Evolutionary conservation across 2,797 vertebrate genomes (phyloP).

Genomic region (Anabas testudineus): DNA sequence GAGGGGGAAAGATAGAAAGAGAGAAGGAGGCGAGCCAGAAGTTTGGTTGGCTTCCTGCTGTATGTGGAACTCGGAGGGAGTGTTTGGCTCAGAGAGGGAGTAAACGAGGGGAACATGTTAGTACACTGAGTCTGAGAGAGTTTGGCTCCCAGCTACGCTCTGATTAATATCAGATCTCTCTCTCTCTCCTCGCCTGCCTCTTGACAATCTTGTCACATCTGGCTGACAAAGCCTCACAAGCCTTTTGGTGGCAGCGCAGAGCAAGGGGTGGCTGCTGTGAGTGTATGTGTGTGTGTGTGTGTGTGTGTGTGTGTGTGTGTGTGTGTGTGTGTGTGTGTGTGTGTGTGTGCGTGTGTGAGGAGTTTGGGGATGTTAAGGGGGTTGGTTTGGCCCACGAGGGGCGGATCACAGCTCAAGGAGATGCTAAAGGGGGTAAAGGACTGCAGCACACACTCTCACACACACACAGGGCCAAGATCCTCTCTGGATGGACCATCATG

Average conservation of each 20-base stretch:
- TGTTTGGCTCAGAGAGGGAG: constrained; percentile 85
- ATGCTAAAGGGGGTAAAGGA: no score
- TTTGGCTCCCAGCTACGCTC: constrained; percentile 92
- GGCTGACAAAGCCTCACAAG: constrained; percentile 93
- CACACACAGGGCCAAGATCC: no score
- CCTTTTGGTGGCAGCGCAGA: constrained; percentile 85
- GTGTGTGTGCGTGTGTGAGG: no score
- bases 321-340: no score
- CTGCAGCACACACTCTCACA: no score
- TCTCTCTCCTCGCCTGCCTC: constrained; percentile 80
- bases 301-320: constrained; percentile 13
- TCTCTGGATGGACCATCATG: no score
- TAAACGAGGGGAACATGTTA: constrained; percentile 93
- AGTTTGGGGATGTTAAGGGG: no score
- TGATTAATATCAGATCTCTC: constrained; percentile 93
- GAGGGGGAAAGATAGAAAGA: not conserved
- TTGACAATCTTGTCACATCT: constrained; percentile 94
- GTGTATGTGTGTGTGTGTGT: constrained; percentile 11
- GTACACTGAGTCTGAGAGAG: constrained; percentile 91
- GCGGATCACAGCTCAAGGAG: no score
- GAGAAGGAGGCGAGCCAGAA: constrained; percentile 30
- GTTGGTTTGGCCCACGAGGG: no score
- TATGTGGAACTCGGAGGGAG: constrained; percentile 68
- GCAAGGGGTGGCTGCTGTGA: constrained; percentile 26
- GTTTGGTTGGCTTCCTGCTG: constrained; percentile 63